Percentiles rank a stretch among this genome's conserved stretches.
phyloP scores from a whole-genome alignment of 2,113 vertebrate genomes.

The Heteronetta atricapilla region DNA sequence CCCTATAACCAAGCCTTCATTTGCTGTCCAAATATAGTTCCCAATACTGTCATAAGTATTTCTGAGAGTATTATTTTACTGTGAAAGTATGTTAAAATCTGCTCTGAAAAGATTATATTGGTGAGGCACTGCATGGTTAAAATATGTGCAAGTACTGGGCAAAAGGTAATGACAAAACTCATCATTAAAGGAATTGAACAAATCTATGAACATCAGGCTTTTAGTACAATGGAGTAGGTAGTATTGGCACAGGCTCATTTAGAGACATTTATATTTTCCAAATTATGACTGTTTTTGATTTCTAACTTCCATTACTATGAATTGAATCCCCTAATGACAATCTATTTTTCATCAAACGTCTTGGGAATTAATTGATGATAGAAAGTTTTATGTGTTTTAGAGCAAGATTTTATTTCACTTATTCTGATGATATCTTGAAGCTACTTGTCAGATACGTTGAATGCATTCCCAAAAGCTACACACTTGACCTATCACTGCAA shows the following conservation, averaged over 20 bases:
- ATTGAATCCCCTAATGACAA: background rate
- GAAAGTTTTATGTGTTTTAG: background rate
- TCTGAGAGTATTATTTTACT: background rate
- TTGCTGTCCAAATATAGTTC: background rate
- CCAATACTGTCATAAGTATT: background rate
- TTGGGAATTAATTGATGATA: background rate
- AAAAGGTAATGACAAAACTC: background rate
- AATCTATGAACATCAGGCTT: background rate
- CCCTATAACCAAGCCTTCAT: background rate
- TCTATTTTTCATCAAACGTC: background rate
- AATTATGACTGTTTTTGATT: background rate
- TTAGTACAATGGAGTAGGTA: background rate
- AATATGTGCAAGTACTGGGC: background rate
- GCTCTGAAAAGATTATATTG: background rate
- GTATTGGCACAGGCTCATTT: background rate
- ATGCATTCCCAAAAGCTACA: background rate
- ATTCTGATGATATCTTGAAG: background rate
- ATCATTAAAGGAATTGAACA: background rate
- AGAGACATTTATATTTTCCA: background rate
- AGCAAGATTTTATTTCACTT: background rate
- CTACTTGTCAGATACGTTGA: background rate
- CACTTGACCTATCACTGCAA: background rate
- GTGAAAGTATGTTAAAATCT: background rate
- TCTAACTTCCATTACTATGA: background rate
- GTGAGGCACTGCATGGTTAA: fast-evolving